These are phyloP conservation scores for Drosophila funebris DNA, from an alignment of 1,140 invertebrate genomes.

Conservation along the genomic window DNA sequence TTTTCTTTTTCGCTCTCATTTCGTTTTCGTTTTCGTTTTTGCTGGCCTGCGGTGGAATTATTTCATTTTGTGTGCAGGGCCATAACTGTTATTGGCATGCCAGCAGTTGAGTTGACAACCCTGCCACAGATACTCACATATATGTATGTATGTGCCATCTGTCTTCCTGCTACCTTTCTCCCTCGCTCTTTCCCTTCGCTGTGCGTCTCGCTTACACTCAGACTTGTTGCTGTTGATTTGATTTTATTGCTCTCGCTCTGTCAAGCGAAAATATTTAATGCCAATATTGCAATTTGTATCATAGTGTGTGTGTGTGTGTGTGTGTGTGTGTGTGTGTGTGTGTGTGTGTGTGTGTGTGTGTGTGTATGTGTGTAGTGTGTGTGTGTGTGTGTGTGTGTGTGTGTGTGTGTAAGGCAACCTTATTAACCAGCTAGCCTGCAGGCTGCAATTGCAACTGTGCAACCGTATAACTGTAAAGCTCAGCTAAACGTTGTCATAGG, in stretches of 20 bases:
- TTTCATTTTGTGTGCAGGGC: constrained; percentile 53
- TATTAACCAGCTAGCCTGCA: constrained; percentile 29
- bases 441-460: constrained; percentile 24
- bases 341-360: constrained; percentile 1
- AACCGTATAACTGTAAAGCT: not conserved
- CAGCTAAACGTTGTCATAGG: constrained; percentile 25
- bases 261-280: constrained; percentile 53
- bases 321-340: constrained; percentile 4
- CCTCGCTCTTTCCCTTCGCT: not conserved
- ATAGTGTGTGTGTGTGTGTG: not conserved
- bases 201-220: not conserved
- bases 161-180: not conserved
- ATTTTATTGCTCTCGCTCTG: constrained; percentile 52
- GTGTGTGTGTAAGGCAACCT: constrained; percentile 9
- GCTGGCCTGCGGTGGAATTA: constrained; percentile 58
- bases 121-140: constrained; percentile 10
- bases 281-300: constrained; percentile 6
- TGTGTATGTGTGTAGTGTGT: not conserved
- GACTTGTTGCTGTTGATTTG: constrained; percentile 67
- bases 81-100: constrained; percentile 28
- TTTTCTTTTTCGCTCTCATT: constrained; percentile 19
- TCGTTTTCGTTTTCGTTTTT: constrained; percentile 30
- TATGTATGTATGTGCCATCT: not conserved
- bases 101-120: constrained; percentile 46
- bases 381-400: constrained; percentile 1